Percentiles rank a stretch among this genome's conserved stretches.
phyloP scores from a whole-genome alignment of 2,797 vertebrate genomes.

The Phylloscopus collybita region DNA sequence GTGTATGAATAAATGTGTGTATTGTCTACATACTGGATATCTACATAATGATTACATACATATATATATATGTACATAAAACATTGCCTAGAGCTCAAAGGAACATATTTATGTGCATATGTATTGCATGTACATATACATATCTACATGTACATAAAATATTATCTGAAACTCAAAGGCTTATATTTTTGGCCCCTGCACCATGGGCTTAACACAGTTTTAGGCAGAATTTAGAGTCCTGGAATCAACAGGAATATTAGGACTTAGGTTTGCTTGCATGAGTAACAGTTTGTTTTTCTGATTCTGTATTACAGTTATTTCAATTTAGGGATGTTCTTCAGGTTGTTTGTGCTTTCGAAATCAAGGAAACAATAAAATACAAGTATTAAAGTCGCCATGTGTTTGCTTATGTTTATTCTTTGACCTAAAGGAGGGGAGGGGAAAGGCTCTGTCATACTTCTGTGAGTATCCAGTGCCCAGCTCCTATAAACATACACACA shows the following conservation, averaged over 20 bases:
- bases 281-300: constrained; percentile 15
- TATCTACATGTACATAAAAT: neutral
- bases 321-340: neutral
- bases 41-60: neutral
- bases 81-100: neutral
- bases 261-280: neutral
- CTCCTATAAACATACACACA: neutral
- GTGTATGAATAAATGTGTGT: neutral
- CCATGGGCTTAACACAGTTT: neutral
- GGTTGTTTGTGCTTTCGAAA: neutral
- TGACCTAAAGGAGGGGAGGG: neutral
- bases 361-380: constrained; percentile 58
- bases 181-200: constrained; percentile 1
- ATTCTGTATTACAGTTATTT: neutral
- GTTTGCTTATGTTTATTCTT: neutral
- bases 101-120: neutral
- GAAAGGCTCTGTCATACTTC: neutral
- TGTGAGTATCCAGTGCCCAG: neutral
- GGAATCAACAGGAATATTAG: neutral
- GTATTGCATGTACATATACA: neutral
- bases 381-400: neutral
- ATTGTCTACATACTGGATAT: neutral
- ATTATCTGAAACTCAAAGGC: neutral
- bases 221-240: neutral
- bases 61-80: neutral